A percentile compares a stretch with the other conserved stretches of the same genome.
Conservation (phyloP, 2,888 invertebrate species). For the Geophilus truncorum region DNA sequence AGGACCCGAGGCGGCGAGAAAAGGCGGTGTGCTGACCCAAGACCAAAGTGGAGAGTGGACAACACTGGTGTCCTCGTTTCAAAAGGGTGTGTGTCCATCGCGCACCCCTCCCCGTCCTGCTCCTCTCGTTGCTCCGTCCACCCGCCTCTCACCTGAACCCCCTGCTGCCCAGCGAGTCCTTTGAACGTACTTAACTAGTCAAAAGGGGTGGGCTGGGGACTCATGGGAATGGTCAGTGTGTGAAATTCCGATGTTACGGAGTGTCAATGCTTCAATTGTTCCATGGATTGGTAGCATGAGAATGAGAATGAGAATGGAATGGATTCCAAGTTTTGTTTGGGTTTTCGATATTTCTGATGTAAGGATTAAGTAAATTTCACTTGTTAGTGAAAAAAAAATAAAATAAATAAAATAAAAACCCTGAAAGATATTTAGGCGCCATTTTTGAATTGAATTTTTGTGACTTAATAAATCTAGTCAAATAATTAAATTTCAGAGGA, state of each 20-base stretch:
- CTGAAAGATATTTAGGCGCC: no score
- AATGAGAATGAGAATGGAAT: no score
- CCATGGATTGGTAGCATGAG: no score
- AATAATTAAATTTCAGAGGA: no score
- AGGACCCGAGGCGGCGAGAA: conserved; percentile 7
- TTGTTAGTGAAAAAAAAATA: no score
- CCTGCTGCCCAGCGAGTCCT: background rate
- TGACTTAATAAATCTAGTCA: no score
- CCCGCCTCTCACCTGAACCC: background rate
- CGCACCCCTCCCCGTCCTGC: background rate
- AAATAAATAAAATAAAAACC: no score
- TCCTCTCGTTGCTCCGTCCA: background rate
- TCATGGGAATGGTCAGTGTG: conserved; percentile 11
- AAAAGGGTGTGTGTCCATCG: background rate
- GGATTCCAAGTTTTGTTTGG: no score
- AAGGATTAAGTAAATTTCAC: no score
- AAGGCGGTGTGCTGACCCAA: conserved; percentile 16
- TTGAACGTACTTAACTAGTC: background rate
- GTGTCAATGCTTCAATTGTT: background rate
- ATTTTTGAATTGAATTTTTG: no score
- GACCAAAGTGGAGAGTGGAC: conserved; percentile 7
- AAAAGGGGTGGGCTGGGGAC: background rate
- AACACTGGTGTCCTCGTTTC: conserved; percentile 7
- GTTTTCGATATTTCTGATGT: no score
- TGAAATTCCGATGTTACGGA: conserved; percentile 1